Evolutionary conservation across 2,888 invertebrate species (phyloP).

Genomic region (Cartodere bifasciata): DNA sequence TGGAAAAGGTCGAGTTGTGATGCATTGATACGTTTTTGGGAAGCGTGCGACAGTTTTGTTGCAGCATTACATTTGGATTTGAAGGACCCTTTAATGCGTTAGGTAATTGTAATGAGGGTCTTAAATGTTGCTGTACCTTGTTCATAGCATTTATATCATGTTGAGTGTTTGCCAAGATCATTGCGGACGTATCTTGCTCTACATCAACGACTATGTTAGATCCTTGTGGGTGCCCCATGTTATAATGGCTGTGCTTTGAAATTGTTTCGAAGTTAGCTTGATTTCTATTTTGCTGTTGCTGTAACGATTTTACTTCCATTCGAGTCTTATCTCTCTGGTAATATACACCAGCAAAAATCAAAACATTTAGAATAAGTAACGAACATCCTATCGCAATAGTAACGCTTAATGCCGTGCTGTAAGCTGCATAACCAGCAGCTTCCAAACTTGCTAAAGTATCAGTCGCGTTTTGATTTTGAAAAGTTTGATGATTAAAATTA

Average conservation of each 20-base stretch:
- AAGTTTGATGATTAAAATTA: conserved; percentile 40
- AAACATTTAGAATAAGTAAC: conserved; percentile 64
- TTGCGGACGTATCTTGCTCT: conserved; percentile 54
- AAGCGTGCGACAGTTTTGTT: conserved; percentile 37
- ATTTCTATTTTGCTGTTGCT: conserved; percentile 63
- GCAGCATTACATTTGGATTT: conserved; percentile 42
- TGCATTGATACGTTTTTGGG: conserved; percentile 40
- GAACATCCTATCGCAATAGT: conserved; percentile 75
- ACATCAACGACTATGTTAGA: conserved; percentile 76
- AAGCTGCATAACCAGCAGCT: conserved; percentile 64
- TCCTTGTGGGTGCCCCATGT: conserved; percentile 61
- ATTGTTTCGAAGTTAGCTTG: conserved; percentile 56
- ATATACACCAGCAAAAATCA: conserved; percentile 76
- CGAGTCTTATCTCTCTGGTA: conserved; percentile 69
- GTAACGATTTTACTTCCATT: conserved; percentile 63
- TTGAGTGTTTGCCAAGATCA: conserved; percentile 45
- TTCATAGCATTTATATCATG: conserved; percentile 39
- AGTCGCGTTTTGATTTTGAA: conserved; percentile 45
- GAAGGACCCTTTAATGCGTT: conserved; percentile 48
- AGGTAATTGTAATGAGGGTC: conserved; percentile 34
- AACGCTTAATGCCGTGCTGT: conserved; percentile 63
- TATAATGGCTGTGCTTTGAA: conserved; percentile 69
- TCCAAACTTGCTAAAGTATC: conserved; percentile 69
- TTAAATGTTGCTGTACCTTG: conserved; percentile 42
- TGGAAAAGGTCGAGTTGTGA: conserved; percentile 29